These are phyloP conservation scores for Tragelaphus strepsiceros DNA, from an alignment of 2,113 vertebrate species.

Conservation along the genomic window DNA sequence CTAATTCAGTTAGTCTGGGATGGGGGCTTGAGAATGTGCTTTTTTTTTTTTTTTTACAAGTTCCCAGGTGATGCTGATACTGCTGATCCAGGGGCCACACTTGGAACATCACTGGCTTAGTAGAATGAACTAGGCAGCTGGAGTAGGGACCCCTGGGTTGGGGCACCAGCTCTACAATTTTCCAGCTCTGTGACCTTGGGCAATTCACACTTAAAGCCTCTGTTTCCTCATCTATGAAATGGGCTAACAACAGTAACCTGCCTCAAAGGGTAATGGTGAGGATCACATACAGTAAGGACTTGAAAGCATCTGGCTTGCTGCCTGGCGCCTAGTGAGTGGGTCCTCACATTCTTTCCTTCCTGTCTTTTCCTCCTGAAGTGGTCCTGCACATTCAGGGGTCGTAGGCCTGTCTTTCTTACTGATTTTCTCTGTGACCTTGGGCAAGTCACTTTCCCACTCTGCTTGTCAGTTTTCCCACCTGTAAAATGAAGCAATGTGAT, in stretches of 20 bases:
- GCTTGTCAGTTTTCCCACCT: not conserved
- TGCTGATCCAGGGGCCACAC: not conserved
- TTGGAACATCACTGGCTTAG: not conserved
- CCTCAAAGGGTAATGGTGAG: not conserved
- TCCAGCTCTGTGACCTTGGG: not conserved
- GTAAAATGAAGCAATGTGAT: not conserved
- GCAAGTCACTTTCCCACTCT: not conserved
- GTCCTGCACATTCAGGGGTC: not conserved
- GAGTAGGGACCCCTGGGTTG: not conserved
- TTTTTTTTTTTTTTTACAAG: not conserved
- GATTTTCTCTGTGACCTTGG: not conserved
- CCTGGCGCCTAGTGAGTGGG: not conserved
- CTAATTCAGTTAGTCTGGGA: not conserved
- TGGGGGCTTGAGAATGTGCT: not conserved
- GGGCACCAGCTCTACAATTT: not conserved
- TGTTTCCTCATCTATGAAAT: not conserved
- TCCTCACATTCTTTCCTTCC: not conserved
- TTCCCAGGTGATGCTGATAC: not conserved
- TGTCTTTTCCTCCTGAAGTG: not conserved
- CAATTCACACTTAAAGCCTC: not conserved
- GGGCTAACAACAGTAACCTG: not conserved
- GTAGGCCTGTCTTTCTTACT: not conserved
- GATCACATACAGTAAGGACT: accelerated
- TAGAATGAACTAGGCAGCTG: not conserved
- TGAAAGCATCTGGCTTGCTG: not conserved